Evolutionary conservation across 2,888 invertebrate genomes (phyloP), one percentile per base, ranked within the genome.

Genomic region (Bedellia somnulentella): DNA sequence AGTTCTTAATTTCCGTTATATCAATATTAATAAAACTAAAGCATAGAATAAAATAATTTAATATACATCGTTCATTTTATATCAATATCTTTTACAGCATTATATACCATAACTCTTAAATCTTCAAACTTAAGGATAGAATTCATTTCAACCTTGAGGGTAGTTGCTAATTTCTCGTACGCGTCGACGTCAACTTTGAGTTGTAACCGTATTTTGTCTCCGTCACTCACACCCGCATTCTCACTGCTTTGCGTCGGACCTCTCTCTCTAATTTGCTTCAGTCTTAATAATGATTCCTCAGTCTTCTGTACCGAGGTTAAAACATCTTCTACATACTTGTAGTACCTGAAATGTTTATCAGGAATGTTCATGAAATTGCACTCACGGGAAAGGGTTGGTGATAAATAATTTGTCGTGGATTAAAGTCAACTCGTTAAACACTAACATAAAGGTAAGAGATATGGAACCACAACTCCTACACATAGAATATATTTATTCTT

Each of bases 261-360:
- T 49, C 78, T 79, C 35, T 88, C 87, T 37, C 90, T 80, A 12
- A 87, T 86, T 60, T 88, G 87, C 63, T 94, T 95, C 52, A 98
- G 76, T 44, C 94, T 82, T 51, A 91, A 83, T 39, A 98, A 67
- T 32, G 95, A 95, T 54, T 96, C 95, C 56, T 97, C 96, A 43
- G 96, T 97, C 70, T 89, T 93, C 57, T 91, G 90, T 6, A 97
- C 95, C 2, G 95, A 94, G 26, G 87, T 89, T 37, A 98, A 68
- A 2, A 97, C 93, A 61, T 95, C 93, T 46, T 83, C 81, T 10
- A 94, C 91, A 35, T 87, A 81, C 43, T 76, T 79, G 49, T 80
- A 81, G 61, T 89, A 90, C 45, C 81, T 82, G 51, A 23, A 57
- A n/a, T n/a, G n/a, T n/a, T n/a, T n/a, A n/a, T n/a, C n/a, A n/a